Conservation (phyloP, 2,113 vertebrate species). For the Actenoides lindsayi region DNA sequence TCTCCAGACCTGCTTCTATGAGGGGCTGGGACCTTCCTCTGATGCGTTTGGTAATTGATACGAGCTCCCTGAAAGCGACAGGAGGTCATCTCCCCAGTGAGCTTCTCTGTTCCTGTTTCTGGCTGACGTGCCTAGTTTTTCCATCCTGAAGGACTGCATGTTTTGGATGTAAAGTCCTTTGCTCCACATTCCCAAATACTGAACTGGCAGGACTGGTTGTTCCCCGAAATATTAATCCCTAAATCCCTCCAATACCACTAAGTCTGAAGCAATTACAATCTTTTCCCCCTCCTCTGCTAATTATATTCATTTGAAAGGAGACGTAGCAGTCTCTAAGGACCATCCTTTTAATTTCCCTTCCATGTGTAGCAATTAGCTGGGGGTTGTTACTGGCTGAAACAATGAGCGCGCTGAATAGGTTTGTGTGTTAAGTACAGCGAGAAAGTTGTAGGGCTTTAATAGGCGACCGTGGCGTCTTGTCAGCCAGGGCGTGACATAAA, state of each 20-base stretch:
- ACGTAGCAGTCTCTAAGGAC: slow-evolving; percentile 24
- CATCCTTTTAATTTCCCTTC: slow-evolving; percentile 65
- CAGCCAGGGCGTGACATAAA: slow-evolving; percentile 26
- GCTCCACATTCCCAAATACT: background rate
- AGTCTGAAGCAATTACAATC: slow-evolving; percentile 21
- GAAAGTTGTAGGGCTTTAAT: slow-evolving; percentile 25
- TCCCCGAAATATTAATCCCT: background rate
- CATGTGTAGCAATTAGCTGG: slow-evolving; percentile 51
- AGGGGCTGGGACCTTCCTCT: background rate
- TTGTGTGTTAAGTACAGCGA: slow-evolving; percentile 7
- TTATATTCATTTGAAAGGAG: slow-evolving; percentile 65
- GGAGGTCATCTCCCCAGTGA: fast-evolving
- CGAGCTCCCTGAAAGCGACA: background rate
- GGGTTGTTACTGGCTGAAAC: slow-evolving; percentile 37
- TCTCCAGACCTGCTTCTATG: background rate
- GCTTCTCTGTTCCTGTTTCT: background rate
- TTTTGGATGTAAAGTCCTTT: background rate
- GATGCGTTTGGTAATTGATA: background rate
- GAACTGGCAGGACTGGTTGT: background rate
- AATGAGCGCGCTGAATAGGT: slow-evolving; percentile 12
- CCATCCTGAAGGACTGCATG: fast-evolving
- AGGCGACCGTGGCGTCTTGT: background rate
- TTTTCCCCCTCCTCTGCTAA: slow-evolving; percentile 48
- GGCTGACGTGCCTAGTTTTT: fast-evolving
- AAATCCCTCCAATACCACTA: background rate